Conservation (phyloP, 2,113 vertebrate species). For the Colaptes auratus region DNA sequence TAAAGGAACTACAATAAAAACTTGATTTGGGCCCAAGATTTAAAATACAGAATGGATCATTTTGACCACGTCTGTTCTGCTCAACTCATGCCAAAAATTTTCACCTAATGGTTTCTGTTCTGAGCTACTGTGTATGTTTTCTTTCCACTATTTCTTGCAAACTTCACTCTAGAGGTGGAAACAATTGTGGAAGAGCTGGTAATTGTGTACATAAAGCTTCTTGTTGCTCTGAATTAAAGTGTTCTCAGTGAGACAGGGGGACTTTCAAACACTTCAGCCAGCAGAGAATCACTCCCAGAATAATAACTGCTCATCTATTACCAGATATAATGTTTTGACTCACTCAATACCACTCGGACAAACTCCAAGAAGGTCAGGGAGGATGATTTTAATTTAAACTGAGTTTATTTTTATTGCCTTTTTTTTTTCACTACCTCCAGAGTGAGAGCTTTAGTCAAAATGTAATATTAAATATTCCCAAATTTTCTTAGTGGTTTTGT, state of each 20-base stretch:
- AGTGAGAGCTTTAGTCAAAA: not conserved
- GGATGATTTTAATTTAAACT: not conserved
- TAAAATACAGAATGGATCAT: not conserved
- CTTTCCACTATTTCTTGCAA: not conserved
- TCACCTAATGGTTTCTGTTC: not conserved
- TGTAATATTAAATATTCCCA: not conserved
- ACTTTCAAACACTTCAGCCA: not conserved
- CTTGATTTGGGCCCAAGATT: not conserved
- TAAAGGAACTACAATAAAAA: not conserved
- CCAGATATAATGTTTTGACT: not conserved
- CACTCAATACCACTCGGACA: not conserved
- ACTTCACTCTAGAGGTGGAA: not conserved
- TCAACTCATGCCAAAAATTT: not conserved
- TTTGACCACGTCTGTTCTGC: not conserved
- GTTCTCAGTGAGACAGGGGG: not conserved
- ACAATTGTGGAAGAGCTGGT: not conserved
- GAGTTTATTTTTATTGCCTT: not conserved
- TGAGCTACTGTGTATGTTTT: not conserved
- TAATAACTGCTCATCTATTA: not conserved
- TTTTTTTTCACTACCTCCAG: not conserved
- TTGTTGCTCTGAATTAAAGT: not conserved
- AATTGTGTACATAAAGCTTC: slow-evolving; percentile 16
- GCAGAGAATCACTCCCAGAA: not conserved
- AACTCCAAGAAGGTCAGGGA: not conserved
- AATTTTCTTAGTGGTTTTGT: not conserved